Evolutionary conservation across 2,888 invertebrate genomes (phyloP).

Genomic region (Xestia ashworthii): DNA sequence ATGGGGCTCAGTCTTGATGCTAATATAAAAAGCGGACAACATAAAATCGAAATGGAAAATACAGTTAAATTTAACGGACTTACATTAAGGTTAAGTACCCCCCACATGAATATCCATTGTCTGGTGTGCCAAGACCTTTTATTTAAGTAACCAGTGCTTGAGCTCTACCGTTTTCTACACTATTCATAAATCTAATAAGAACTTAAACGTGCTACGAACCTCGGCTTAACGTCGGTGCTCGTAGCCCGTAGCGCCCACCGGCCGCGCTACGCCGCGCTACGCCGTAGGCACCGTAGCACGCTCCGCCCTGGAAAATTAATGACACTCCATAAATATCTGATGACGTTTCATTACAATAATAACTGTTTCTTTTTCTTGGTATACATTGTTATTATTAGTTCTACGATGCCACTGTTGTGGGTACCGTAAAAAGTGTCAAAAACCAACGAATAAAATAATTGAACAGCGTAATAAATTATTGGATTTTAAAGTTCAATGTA

Average conservation of each 20-base stretch:
- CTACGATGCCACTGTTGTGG: neutral
- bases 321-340: constrained; percentile 43
- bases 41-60: neutral
- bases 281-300: constrained; percentile 65
- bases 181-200: constrained; percentile 1
- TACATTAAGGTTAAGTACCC: neutral
- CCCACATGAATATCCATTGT: neutral
- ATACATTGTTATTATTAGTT: constrained; percentile 9
- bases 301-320: constrained; percentile 62
- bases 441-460: constrained; percentile 27
- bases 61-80: neutral
- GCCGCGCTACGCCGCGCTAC: constrained; percentile 65
- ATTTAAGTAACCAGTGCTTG: neutral
- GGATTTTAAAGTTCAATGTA: constrained; percentile 30
- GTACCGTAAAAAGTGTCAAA: neutral
- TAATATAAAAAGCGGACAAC: neutral
- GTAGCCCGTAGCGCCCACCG: constrained; percentile 60
- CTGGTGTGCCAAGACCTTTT: neutral
- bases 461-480: constrained; percentile 7
- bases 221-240: constrained; percentile 19
- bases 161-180: neutral
- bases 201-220: constrained; percentile 29
- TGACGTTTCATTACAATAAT: constrained; percentile 50
- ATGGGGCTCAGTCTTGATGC: constrained; percentile 12
- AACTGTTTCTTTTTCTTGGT: constrained; percentile 34